Evolutionary conservation across 2,888 invertebrate species (phyloP).

Genomic region (Epinotia ramella): DNA sequence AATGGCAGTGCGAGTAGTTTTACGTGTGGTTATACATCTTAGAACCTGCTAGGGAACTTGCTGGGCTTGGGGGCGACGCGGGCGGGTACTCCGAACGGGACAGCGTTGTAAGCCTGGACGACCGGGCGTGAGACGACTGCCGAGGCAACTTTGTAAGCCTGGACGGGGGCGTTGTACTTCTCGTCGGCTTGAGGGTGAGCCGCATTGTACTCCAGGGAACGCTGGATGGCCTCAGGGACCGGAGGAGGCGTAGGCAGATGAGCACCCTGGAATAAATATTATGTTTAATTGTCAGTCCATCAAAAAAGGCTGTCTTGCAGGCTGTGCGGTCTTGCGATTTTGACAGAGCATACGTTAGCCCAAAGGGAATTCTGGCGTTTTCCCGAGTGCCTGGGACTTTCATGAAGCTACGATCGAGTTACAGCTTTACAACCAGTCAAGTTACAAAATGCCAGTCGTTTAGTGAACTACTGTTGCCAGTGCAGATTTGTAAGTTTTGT

Average conservation of each 20-base stretch:
- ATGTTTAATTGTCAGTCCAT: not conserved
- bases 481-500: no score
- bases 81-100: slow-evolving; percentile 44
- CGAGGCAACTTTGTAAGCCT: not conserved
- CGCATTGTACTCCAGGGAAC: slow-evolving; percentile 63
- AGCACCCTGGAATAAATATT: slow-evolving; percentile 58
- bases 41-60: not conserved
- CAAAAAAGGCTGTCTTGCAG: no score
- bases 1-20: slow-evolving; percentile 26
- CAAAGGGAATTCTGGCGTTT: no score
- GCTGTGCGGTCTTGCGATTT: no score
- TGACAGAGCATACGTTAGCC: no score
- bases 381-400: no score
- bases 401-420: no score
- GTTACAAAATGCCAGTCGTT: no score
- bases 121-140: not conserved
- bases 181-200: slow-evolving; percentile 57
- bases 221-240: slow-evolving; percentile 63
- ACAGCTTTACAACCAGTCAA: no score
- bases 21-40: not conserved
- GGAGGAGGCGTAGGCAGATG: slow-evolving; percentile 62
- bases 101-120: slow-evolving; percentile 16
- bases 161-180: slow-evolving; percentile 45
- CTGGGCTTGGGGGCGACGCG: slow-evolving; percentile 38
- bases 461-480: no score